Evolutionary conservation across 2,888 invertebrate species (phyloP), one percentile per base, ranked within the genome.

Genomic region (Clitarchus hookeri): DNA sequence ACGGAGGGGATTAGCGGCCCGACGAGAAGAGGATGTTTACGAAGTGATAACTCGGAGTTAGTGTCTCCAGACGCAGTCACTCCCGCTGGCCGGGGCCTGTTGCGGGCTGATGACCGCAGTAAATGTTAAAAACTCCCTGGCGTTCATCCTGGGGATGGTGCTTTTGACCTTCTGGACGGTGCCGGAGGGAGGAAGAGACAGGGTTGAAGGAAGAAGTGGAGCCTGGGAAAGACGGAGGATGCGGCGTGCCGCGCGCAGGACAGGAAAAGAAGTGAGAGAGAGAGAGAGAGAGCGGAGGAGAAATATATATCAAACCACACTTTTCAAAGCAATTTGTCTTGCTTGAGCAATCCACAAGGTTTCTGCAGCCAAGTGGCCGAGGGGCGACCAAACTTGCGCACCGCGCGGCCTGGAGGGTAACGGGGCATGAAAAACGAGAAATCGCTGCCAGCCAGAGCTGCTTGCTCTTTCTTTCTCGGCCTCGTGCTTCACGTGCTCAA

Each of bases 301-400:
- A 65, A 65, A 65, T 65, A 65, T 65, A 65, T 65, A 65, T 65
- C 65, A 65, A 65, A 65, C 65, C 65, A 65, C 65, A 65, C 65
- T 65, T 65, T 65, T 65, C 65, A 65, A 65, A 65, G 65, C 65
- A 65, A 65, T 65, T 65, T 65, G 65, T 65, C 65, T 65, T 65
- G 65, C 11, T 65, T 65, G 65, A 65, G 65, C 65, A 65, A 65
- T 65, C 65, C 65, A 65, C 65, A 23, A 65, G n/a, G 65, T 65
- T 65, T 65, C 65, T 23, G 65, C 65, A 65, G 65, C 65, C 65
- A n/a, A 65, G 65, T n/a, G 65, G 65, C 65, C 16, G 65, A 23
- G 65, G n/a, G 65, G 65, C 8, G n/a, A 65, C 23, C 65, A 65
- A 23, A 23, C 13, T 16, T n/a, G n/a, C 0, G 23, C 65, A 4